Conservation (phyloP, 2,888 invertebrate species). For the Chloromyia formosa region DNA sequence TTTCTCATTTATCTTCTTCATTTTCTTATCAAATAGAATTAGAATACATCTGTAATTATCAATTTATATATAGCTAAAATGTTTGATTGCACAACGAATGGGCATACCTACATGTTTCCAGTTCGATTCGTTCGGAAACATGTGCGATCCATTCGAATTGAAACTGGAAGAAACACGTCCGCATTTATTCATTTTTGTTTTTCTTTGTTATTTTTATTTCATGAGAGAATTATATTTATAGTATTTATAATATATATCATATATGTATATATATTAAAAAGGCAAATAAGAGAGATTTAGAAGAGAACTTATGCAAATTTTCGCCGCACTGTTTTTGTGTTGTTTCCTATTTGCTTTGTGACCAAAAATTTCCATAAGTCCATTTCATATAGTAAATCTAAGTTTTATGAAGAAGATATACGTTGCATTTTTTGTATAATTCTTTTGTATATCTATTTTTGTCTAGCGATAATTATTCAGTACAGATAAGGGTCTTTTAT, state of each 20-base stretch:
- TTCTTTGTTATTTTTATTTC: too few relatives aligned
- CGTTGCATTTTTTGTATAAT: conserved; percentile 10
- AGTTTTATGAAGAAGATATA: conserved; percentile 29
- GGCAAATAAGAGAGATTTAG: conserved; percentile 40
- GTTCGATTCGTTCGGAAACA: conserved; percentile 17
- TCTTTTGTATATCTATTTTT: conserved; percentile 4
- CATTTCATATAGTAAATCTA: conserved; percentile 35
- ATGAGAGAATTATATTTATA: conserved; percentile 22
- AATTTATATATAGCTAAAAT: conserved; percentile 37
- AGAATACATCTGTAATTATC: conserved; percentile 38
- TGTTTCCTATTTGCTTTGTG: background rate
- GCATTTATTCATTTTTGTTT: conserved; percentile 8
- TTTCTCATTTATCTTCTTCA: background rate
- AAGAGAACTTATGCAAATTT: conserved; percentile 34
- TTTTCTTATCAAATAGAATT: conserved; percentile 33
- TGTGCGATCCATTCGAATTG: conserved; percentile 2
- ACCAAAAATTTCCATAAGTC: conserved; percentile 28
- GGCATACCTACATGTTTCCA: conserved; percentile 41
- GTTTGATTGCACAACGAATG: conserved; percentile 44
- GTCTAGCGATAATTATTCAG: conserved; percentile 24
- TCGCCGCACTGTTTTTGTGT: background rate
- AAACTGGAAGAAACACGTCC: conserved; percentile 35
- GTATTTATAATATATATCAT: conserved; percentile 28
- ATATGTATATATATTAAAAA: conserved; percentile 40
- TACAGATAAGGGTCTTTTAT: conserved; percentile 36